Percentiles rank a stretch among this genome's conserved stretches.
phyloP scores from a whole-genome alignment of 1,140 invertebrate species.

The Bombus waltoni region DNA sequence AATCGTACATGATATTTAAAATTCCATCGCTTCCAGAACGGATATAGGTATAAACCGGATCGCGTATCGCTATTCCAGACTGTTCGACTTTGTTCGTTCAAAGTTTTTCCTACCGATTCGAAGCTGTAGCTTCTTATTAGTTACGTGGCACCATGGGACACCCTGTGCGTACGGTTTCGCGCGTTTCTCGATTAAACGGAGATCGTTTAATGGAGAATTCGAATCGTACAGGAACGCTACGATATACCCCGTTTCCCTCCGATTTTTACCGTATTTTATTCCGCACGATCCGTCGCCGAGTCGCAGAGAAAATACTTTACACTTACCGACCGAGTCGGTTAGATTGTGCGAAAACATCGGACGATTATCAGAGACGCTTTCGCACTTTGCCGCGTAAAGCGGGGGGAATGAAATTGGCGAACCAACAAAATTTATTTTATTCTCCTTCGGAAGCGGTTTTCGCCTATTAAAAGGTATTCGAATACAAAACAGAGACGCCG shows the following conservation, averaged over 20 bases:
- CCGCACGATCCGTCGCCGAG: neutral
- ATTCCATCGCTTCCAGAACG: no score
- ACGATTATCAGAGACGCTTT: neutral
- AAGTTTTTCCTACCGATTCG: no score
- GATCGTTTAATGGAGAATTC: neutral
- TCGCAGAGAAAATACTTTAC: neutral
- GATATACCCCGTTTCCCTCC: neutral
- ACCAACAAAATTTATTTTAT: neutral
- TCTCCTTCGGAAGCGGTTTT: neutral
- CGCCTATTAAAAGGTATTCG: neutral
- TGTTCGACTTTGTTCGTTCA: no score
- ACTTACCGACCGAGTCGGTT: neutral
- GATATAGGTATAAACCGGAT: no score
- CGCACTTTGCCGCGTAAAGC: neutral
- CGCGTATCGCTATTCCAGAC: no score
- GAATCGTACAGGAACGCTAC: neutral
- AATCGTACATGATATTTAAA: no score
- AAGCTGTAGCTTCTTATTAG: no score
- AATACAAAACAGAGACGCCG: neutral
- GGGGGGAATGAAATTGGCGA: neutral
- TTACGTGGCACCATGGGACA: no score
- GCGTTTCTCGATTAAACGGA: no score
- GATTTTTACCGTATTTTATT: neutral
- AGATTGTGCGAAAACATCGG: neutral
- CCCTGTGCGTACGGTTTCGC: no score